Evolutionary conservation across 2,113 vertebrate genomes (phyloP), one percentile per base, ranked within the genome.

Genomic region (Colius striatus): DNA sequence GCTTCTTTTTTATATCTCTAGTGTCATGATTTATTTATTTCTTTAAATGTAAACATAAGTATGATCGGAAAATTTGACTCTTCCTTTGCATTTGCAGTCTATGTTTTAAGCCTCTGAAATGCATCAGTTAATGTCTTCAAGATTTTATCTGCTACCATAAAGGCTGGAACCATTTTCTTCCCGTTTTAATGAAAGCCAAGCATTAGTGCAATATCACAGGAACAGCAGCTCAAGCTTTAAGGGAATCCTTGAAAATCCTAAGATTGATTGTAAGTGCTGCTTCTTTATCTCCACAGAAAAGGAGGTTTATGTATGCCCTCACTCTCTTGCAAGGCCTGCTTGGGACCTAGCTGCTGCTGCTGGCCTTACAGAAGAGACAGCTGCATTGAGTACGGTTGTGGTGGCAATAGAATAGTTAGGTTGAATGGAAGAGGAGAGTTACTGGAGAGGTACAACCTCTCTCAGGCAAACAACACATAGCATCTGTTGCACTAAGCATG

Each of bases 311-410:
- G 6, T 8, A 23, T 18, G 21, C 25, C 11, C 47, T 77, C n/a
- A 5, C n/a, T 57, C 21, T 12, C 12, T 61, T 76, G 67, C 50
- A 43, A 79, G 41, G 36, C 4, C n/a, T 29, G 1, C 15, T 41
- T 51, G n/a, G 29, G 60, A 57, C 16, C 18, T 76, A 38, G 25
- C 45, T 38, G 47, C 20, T 60, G 67, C 60, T 87, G 66, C 83
- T 78, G 86, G 21, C 36, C 34, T 74, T 36, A 15, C 32, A 50
- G 36, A 58, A 50, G 21, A 50, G 47, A 32, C 7, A 70, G 25
- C 10, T 77, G 55, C 0, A 0, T 12, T 87, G 41, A n/a, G 21
- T 81, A 2, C 4, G 23, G 10, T n/a, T 79, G 45, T 84, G 67
- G 50, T 58, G 68, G 29, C 41, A 58, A 20, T 25, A 43, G 18